Base-by-base conservation (phyloP, 2,888 invertebrate genomes). In the Tiliacea aurago region DNA sequence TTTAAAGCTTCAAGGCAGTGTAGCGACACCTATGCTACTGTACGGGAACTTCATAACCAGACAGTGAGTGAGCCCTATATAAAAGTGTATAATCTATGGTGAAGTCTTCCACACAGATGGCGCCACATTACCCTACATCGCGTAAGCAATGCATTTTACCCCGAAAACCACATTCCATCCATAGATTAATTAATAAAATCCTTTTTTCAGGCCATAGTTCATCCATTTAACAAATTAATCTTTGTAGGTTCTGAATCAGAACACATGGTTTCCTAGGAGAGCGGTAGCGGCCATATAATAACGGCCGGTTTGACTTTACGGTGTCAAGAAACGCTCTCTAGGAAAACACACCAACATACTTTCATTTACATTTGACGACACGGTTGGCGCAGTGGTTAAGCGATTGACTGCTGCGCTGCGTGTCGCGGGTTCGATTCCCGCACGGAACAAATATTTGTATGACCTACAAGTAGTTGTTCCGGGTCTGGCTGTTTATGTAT, bases 81-180 rank as follows among this genome's bases (percentile, higher is more conserved):
- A n/a, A n/a, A n/a, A n/a, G n/a, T n/a, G n/a, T n/a, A n/a, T n/a
- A n/a, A n/a, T n/a, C n/a, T n/a, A n/a, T n/a, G n/a, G n/a, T n/a
- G 10, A 13, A 11, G 6, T 37, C 45, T 41, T 58, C 18, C n/a
- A 66, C 28, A 43, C 13, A 73, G 73, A 64, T 73, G 73, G 74
- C 28, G 64, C 45, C 15, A 51, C 33, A 11, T 28, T 13, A 18
- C 23, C 0, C 13, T 11, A 23, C 15, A 23, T 20, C 4, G 13
- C 33, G 9, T 10, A 20, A 20, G 11, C 55, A 28, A 23, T 23
- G 23, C 6, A 4, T 6, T 0, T n/a, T 28, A 53, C 23, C 15
- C 11, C 2, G 23, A n/a, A 53, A 53, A 51, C 11, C 10, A 49
- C 9, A 49, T n/a, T 20, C 20, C 49, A 2, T n/a, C n/a, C n/a